Evolutionary conservation across 92 coral and sea anemone genomes (phyloP).

Genomic region (Porites divaricata): DNA sequence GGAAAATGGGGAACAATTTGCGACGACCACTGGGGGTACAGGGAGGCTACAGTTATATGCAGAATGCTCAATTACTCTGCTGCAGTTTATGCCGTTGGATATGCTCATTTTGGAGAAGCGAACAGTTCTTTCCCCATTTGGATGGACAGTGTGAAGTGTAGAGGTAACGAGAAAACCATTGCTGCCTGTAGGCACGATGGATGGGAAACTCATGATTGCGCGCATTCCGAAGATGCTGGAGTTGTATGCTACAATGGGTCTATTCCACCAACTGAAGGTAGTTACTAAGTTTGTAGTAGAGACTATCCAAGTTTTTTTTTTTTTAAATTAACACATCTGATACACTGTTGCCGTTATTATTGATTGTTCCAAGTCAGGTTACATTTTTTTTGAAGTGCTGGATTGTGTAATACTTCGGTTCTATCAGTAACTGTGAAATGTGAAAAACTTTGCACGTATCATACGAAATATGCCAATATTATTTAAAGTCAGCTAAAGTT

Average conservation of each 20-base stretch:
- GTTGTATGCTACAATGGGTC: slow-evolving; percentile 21
- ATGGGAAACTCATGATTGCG: neutral
- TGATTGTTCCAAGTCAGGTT: no score
- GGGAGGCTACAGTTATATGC: slow-evolving; percentile 17
- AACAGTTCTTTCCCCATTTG: neutral
- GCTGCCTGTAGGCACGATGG: slow-evolving; percentile 38
- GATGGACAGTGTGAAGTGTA: slow-evolving; percentile 21
- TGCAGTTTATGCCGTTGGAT: neutral
- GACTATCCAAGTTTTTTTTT: neutral
- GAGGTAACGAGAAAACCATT: slow-evolving; percentile 16
- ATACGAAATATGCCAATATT: no score
- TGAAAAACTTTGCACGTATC: no score
- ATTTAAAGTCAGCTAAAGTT: no score
- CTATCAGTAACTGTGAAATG: no score
- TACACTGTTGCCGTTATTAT: no score
- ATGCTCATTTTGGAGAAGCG: slow-evolving; percentile 4
- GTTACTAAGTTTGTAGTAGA: neutral
- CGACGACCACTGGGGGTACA: slow-evolving; percentile 28
- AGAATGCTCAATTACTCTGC: slow-evolving; percentile 35
- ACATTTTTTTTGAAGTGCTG: no score
- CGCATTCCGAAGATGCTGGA: slow-evolving; percentile 9
- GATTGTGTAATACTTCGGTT: no score
- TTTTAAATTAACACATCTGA: no score
- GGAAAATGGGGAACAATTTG: slow-evolving; percentile 31
- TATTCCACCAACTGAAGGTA: slow-evolving; percentile 28